These are phyloP conservation scores for Habrosyne pyritoides DNA, from an alignment of 2,888 invertebrate genomes.

Conservation along the genomic window DNA sequence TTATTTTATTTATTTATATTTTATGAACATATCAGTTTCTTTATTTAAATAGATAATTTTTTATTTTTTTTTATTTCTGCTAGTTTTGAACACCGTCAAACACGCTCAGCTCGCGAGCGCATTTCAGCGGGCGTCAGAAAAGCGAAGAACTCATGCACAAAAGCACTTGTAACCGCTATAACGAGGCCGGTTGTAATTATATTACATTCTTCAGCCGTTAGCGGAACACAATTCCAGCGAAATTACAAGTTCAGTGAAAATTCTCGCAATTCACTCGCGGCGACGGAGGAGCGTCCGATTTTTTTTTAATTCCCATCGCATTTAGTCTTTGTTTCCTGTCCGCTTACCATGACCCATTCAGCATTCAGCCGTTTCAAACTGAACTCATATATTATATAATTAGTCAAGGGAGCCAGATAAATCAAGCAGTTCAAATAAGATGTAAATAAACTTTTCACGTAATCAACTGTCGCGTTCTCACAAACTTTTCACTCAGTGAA, in stretches of 20 bases:
- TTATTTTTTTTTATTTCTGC: neutral
- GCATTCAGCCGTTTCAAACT: conserved; percentile 11
- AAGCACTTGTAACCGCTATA: conserved; percentile 43
- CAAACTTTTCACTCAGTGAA: conserved; percentile 35
- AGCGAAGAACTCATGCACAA: conserved; percentile 41
- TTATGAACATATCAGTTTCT: no score
- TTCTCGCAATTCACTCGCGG: conserved; percentile 44
- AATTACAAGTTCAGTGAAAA: conserved; percentile 62
- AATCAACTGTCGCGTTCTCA: conserved; percentile 28
- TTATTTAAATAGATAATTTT: no score
- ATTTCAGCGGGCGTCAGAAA: conserved; percentile 34
- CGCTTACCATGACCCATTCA: conserved; percentile 17
- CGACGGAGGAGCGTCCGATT: conserved; percentile 18
- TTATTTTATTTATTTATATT: no score
- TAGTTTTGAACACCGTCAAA: neutral
- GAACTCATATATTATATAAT: conserved; percentile 9
- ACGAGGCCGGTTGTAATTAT: conserved; percentile 68
- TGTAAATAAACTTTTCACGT: conserved; percentile 18
- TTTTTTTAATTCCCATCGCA: conserved; percentile 14
- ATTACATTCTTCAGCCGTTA: conserved; percentile 70
- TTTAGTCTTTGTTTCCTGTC: neutral
- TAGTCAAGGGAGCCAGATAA: neutral
- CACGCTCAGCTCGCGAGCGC: neutral
- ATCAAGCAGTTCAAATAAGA: neutral
- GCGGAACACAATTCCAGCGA: conserved; percentile 70